Evolutionary conservation across 2,113 vertebrate species (phyloP), one percentile per base, ranked within the genome.

Genomic region (Anser brachyrhynchus): DNA sequence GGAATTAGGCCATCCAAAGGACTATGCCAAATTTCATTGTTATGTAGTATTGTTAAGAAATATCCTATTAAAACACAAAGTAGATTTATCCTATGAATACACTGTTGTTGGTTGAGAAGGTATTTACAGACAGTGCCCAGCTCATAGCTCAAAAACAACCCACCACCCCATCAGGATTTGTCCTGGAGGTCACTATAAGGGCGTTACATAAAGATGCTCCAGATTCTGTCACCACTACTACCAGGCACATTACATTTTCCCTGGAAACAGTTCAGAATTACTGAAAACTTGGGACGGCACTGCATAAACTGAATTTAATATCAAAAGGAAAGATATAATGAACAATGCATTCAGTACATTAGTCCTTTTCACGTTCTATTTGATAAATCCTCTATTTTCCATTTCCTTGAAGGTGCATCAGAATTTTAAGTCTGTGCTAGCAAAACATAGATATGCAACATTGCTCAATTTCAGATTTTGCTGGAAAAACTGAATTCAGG

Each of bases 331-430:
- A 75, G 39, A 10, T 57, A 41, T 19, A 43, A 84, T 25, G 8
- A 61, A 37, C 21, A 74, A 31, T 1, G 16, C 18, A 46, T 58
- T 51, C 73, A 73, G 66, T 51, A 75, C 39, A 52, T 80, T 6
- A 84, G 35, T 55, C 21, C 55, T 91, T 61, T 39, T 23, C 39
- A 49, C 58, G 51, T 61, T 84, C 44, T 1, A 1, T 10, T 58
- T 54, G n/a, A 87, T 18, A 76, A 73, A 95, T 26, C 49, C 54
- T 52, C 52, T 64, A 2, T 66, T 79, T 76, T 76, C 44, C 35
- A 21, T n/a, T 87, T 87, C 61, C 79, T 75, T 37, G 18, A 73
- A 84, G n/a, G 14, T 72, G 65, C 73, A 86, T 88, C 46, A 69
- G 39, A 25, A 46, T 66, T 89, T 87, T 54, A 22, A 90, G 73